These are phyloP conservation scores for Brachionus asplanchnoidis DNA, from an alignment of 1,140 invertebrate genomes.

Conservation along the genomic window DNA sequence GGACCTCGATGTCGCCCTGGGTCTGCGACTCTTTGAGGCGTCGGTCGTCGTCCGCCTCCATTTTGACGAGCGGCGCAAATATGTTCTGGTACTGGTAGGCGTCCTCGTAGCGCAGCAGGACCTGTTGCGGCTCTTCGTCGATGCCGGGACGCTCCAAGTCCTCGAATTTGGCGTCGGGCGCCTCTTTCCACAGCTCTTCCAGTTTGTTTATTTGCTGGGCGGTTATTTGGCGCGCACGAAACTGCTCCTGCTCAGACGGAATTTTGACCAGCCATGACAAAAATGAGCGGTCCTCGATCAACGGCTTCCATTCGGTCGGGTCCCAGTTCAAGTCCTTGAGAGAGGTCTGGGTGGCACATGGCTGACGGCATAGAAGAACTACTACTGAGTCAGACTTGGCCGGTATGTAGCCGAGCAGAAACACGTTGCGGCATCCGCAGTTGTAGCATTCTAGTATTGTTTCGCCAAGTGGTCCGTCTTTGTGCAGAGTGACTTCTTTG, in stretches of 20 bases:
- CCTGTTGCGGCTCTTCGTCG: constrained; percentile 92
- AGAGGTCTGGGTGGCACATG: constrained; percentile 91
- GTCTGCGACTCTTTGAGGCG: constrained; percentile 95
- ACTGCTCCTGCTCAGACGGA: constrained; percentile 82
- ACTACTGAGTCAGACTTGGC: constrained; percentile 98
- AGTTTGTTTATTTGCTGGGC: constrained; percentile 94
- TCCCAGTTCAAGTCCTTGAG: constrained; percentile 99
- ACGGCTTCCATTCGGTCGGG: constrained; percentile 95
- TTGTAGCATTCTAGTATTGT: constrained; percentile 97
- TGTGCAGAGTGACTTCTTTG: constrained; percentile 95
- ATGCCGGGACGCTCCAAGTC: constrained; percentile 94
- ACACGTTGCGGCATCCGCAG: constrained; percentile 86
- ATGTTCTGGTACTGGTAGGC: constrained; percentile 98
- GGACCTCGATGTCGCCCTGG: constrained; percentile 93
- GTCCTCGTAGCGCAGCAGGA: constrained; percentile 88
- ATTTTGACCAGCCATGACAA: constrained; percentile 93
- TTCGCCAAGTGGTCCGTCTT: constrained; percentile 92
- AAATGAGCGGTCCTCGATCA: constrained; percentile 90
- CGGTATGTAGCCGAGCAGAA: constrained; percentile 95
- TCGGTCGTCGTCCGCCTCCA: constrained; percentile 98
- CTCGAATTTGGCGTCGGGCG: constrained; percentile 92
- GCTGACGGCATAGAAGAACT: constrained; percentile 91
- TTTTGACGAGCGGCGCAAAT: constrained; percentile 89
- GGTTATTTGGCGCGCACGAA: constrained; percentile 86
- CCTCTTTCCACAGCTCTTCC: constrained; percentile 97